phyloP scores from a whole-genome alignment of 2,888 invertebrate species.

The Abrostola triplasia region DNA sequence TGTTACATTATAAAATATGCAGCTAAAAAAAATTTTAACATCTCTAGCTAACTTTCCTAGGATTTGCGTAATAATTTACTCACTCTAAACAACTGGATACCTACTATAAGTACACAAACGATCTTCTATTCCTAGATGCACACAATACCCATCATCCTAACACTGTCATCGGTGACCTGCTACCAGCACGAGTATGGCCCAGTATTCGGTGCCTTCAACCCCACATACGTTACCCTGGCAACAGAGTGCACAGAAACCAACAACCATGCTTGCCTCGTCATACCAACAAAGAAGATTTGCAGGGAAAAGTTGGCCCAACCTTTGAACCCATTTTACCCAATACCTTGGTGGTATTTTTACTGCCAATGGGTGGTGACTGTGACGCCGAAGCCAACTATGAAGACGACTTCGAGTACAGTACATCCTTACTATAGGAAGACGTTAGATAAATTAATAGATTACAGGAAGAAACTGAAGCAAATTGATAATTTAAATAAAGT shows the following conservation, averaged over 20 bases:
- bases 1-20: too few species aligned
- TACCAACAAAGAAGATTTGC: conserved; percentile 62
- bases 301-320: conserved; percentile 50
- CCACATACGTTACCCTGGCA: conserved; percentile 43
- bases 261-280: conserved; percentile 55
- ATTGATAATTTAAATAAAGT: background rate
- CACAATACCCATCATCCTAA: conserved; percentile 9
- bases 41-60: too few species aligned
- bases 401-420: conserved; percentile 53
- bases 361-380: conserved; percentile 58
- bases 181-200: conserved; percentile 47
- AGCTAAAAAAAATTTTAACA: too few species aligned
- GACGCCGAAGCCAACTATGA: conserved; percentile 31
- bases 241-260: conserved; percentile 52
- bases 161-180: conserved; percentile 12
- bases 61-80: too few species aligned
- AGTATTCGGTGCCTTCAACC: conserved; percentile 54
- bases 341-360: conserved; percentile 70
- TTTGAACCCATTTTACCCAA: conserved; percentile 49
- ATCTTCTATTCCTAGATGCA: conserved; percentile 35
- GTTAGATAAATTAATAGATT: conserved; percentile 46
- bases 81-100: too few species aligned
- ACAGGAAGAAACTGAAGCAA: conserved; percentile 39
- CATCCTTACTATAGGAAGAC: conserved; percentile 58
- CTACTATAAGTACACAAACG: too few species aligned